Percentiles rank a stretch among this genome's conserved stretches.
Conservation (phyloP, 2,888 invertebrate species). For the Ophioninae sp. region DNA sequence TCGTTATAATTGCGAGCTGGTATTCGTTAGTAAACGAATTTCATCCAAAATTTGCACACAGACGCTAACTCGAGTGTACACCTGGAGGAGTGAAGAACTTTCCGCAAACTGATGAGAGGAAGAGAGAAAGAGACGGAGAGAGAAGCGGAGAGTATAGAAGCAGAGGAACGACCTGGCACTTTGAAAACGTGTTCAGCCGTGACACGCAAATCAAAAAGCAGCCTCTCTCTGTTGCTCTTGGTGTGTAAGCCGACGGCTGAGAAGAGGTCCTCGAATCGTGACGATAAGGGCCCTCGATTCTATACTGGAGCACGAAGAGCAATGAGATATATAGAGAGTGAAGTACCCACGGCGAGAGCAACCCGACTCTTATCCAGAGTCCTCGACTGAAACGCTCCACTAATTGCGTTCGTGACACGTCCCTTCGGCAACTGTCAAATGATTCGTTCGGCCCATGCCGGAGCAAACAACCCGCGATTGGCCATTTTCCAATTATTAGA, state of each 20-base stretch:
- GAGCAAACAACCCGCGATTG: conserved; percentile 52
- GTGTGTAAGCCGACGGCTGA: conserved; percentile 55
- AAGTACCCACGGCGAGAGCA: conserved; percentile 65
- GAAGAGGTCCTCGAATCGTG: conserved; percentile 60
- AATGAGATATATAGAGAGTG: conserved; percentile 57
- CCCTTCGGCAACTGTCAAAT: conserved; percentile 75
- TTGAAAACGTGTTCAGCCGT: conserved; percentile 71
- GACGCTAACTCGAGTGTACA: conserved; percentile 26
- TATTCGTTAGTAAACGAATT: conserved; percentile 56
- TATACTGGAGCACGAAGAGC: conserved; percentile 52
- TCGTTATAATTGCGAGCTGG: conserved; percentile 56
- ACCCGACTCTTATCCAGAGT: conserved; percentile 64
- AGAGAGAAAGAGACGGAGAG: not conserved
- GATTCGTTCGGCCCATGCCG: conserved; percentile 68
- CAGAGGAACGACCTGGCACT: conserved; percentile 64
- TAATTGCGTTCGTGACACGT: conserved; percentile 81
- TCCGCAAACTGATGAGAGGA: conserved; percentile 46
- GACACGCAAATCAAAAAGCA: conserved; percentile 79
- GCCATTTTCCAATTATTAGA: conserved; percentile 69
- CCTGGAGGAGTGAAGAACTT: conserved; percentile 51
- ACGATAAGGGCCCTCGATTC: conserved; percentile 53
- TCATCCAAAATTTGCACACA: conserved; percentile 28
- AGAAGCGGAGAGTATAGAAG: not conserved
- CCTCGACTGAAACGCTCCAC: conserved; percentile 79
- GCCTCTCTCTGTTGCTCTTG: conserved; percentile 51